Base-by-base conservation (phyloP, 2,888 invertebrate species). In the Ochropleura plecta region DNA sequence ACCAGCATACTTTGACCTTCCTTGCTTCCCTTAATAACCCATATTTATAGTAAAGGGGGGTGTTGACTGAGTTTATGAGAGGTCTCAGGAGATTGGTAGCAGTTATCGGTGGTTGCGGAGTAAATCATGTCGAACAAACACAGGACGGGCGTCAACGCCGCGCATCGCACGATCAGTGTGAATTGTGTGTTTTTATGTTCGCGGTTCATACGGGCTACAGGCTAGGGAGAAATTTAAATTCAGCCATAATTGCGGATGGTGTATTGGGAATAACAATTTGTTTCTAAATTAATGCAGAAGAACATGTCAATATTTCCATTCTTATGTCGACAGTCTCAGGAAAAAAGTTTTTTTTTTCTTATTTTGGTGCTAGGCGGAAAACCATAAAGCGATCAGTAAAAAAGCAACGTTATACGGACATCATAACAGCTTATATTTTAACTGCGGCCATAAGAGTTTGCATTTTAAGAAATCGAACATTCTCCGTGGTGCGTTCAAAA, bases 1-100 rank as follows among this genome's bases (percentile, higher is more conserved):
- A 87, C 94, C 91, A 92, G 79, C 81, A 53, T 88, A 88, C 70
- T 71, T 71, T 88, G 92, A 91, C 83, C 91, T 88, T 65, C 86
- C 83, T 57, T 71, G 77, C 81, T 76, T 79, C 70, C 76, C 78
- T 81, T 79, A 62, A 75, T 71, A 79, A 80, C 79, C 77, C n/a
- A 71, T 60, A 63, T 63, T 78, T 72, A 60, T 10, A 18, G 73
- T 59, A 68, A 64, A 82, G 30, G 49, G 73, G 70, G 67, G 79
- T 72, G 57, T 72, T 75, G 55, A 68, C 64, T 79, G 82, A 77
- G 77, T 78, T 78, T 78, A 49, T 66, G 55, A 79, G 70, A 79
- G 90, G 76, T 88, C 89, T 75, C 5, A 46, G 20, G 79, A 69
- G 40, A 64, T 62, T 89, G 89, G 89, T 81, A 69, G 76, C 49